Conservation (phyloP, 2,797 vertebrate genomes). For the Petrocephalus schoutedeni region DNA sequence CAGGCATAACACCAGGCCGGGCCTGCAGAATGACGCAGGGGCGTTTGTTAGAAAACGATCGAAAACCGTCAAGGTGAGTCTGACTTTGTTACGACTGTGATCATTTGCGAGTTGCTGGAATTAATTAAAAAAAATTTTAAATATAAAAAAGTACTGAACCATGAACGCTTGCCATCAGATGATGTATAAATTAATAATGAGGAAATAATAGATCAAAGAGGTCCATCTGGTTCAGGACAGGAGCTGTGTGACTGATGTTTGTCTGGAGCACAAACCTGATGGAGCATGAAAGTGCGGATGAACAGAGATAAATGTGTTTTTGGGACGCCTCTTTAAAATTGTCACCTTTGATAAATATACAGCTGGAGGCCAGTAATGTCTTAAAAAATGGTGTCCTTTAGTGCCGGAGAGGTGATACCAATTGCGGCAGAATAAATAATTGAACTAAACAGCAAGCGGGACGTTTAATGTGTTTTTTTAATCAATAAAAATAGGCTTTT, state of each 20-base stretch:
- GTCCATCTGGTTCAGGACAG: constrained; percentile 27
- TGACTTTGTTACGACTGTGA: constrained; percentile 24
- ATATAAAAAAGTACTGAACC: constrained; percentile 28
- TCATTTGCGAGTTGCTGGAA: constrained; percentile 20
- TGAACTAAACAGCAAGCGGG: not conserved
- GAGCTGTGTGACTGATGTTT: constrained; percentile 27
- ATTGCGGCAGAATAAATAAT: not conserved
- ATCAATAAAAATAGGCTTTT: constrained; percentile 19
- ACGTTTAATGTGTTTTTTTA: not conserved
- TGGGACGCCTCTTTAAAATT: constrained; percentile 28
- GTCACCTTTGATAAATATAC: constrained; percentile 44
- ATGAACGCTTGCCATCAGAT: constrained; percentile 26
- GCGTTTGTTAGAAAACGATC: not conserved
- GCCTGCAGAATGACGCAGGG: not conserved
- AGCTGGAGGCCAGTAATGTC: constrained; percentile 37
- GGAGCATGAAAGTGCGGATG: constrained; percentile 42
- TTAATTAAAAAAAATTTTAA: constrained; percentile 27
- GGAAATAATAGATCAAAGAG: constrained; percentile 35
- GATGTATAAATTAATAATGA: constrained; percentile 39
- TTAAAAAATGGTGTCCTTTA: constrained; percentile 34
- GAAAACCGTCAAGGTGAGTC: constrained; percentile 22
- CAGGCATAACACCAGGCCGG: not conserved
- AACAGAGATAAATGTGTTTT: constrained; percentile 50
- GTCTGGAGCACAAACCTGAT: constrained; percentile 31
- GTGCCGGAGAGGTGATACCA: not conserved